A percentile compares a stretch with the other conserved stretches of the same genome.
Conservation (phyloP, 2,888 invertebrate genomes). For the Arrhopalites spinosus region DNA sequence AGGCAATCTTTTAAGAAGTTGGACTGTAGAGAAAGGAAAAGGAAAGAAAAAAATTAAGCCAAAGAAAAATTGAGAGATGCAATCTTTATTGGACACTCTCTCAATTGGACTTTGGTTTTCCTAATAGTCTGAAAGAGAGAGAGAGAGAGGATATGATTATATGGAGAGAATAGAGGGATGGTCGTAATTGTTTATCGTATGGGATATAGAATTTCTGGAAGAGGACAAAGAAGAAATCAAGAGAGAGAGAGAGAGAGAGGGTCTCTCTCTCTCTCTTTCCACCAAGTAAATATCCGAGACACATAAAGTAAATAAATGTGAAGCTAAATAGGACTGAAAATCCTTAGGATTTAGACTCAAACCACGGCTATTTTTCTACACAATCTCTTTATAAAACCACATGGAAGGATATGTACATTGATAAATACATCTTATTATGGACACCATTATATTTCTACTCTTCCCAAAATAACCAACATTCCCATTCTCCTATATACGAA, state of each 20-base stretch:
- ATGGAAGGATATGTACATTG: not conserved
- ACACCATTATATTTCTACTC: not conserved
- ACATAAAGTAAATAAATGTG: conserved; percentile 48
- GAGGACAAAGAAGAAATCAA: conserved; percentile 17
- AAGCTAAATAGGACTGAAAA: conserved; percentile 47
- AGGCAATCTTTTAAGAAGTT: not conserved
- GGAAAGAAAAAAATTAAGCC: conserved; percentile 37
- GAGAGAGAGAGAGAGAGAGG: conserved; percentile 8
- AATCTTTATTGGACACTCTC: conserved; percentile 45
- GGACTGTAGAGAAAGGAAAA: not conserved
- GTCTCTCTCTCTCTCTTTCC: not conserved
- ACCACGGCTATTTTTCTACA: conserved; percentile 38
- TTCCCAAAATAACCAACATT: too few relatives aligned
- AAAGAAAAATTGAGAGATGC: conserved; percentile 49
- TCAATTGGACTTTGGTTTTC: conserved; percentile 29
- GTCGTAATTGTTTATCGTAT: conserved; percentile 44
- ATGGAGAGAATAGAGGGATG: too few relatives aligned
- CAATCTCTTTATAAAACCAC: not conserved
- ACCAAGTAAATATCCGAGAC: conserved; percentile 21
- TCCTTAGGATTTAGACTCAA: conserved; percentile 43
- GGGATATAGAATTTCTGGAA: not conserved
- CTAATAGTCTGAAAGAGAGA: not conserved
- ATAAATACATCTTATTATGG: conserved; percentile 4
- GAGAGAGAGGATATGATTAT: conserved; percentile 9
- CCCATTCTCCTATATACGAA: too few relatives aligned